These are phyloP conservation scores for Drosophila tristis DNA, from an alignment of 1,140 invertebrate genomes.

Conservation along the genomic window DNA sequence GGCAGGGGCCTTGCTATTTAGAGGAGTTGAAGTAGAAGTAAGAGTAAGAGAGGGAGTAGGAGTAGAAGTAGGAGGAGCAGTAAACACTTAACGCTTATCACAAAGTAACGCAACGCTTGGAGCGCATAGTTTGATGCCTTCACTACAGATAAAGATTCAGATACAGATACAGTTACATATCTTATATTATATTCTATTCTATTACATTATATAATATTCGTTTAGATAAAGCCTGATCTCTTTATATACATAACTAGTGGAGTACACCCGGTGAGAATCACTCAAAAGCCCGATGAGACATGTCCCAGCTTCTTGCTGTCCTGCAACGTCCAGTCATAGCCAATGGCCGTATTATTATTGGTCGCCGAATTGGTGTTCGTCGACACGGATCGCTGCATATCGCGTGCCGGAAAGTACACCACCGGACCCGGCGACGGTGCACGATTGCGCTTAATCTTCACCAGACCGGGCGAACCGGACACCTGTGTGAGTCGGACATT, in stretches of 20 bases:
- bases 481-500: constrained; percentile 74
- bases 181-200: no score
- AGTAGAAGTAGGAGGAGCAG: constrained; percentile 25
- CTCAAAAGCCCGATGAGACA: constrained; percentile 76
- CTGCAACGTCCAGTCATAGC: constrained; percentile 73
- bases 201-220: no score
- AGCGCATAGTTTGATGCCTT: constrained; percentile 61
- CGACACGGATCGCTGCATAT: constrained; percentile 70
- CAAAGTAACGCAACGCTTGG: constrained; percentile 77
- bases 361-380: constrained; percentile 64
- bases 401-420: constrained; percentile 88
- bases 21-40: background rate
- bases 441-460: constrained; percentile 76
- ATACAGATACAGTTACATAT: background rate
- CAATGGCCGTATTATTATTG: constrained; percentile 76
- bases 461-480: constrained; percentile 69
- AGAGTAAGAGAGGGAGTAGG: constrained; percentile 12
- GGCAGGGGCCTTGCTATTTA: background rate
- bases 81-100: constrained; percentile 79
- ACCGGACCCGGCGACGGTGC: constrained; percentile 87
- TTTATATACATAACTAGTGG: constrained; percentile 22
- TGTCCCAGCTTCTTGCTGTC: constrained; percentile 70
- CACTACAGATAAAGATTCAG: constrained; percentile 26
- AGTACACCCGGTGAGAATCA: constrained; percentile 21
- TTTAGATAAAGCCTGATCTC: constrained; percentile 17